These are phyloP conservation scores for Melanotaenia duboulayi DNA, from an alignment of 2,113 vertebrate species.

Conservation along the genomic window DNA sequence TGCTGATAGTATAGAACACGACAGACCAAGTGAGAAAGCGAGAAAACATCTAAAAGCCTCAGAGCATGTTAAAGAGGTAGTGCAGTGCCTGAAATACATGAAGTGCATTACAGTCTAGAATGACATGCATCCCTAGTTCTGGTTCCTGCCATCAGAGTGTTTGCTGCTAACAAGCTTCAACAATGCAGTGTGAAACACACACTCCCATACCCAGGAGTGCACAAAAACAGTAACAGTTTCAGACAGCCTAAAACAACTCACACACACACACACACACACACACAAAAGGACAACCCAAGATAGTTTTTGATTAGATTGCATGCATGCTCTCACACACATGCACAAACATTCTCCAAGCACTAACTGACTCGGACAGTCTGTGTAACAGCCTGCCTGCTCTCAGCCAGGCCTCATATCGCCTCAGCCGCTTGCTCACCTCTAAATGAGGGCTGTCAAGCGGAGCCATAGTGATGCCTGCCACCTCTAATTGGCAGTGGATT, in stretches of 20 bases:
- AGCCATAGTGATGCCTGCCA: slow-evolving; percentile 75
- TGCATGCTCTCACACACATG: slow-evolving; percentile 7
- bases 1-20: slow-evolving; percentile 12
- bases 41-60: slow-evolving; percentile 36
- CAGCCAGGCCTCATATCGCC: slow-evolving; percentile 65
- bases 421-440: slow-evolving; percentile 66
- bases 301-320: slow-evolving; percentile 30
- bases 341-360: slow-evolving; percentile 12
- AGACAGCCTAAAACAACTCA: slow-evolving; percentile 35
- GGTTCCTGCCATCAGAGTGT: slow-evolving; percentile 1
- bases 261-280: slow-evolving; percentile 10
- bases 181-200: background rate
- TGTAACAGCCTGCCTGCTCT: slow-evolving; percentile 62
- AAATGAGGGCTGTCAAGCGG: slow-evolving; percentile 76
- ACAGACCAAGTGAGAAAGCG: slow-evolving; percentile 10
- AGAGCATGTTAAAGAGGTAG: slow-evolving; percentile 7
- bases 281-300: slow-evolving; percentile 7
- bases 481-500: slow-evolving; percentile 91
- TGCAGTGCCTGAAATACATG: background rate
- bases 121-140: slow-evolving; percentile 5
- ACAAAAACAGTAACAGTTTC: slow-evolving; percentile 18
- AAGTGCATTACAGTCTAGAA: slow-evolving; percentile 18
- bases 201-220: background rate
- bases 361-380: slow-evolving; percentile 64
- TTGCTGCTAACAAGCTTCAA: slow-evolving; percentile 6